Percentiles rank a stretch among this genome's conserved stretches.
Evolutionary conservation across 1,140 invertebrate species (phyloP).

Genomic region (Scaptomyza montana): DNA sequence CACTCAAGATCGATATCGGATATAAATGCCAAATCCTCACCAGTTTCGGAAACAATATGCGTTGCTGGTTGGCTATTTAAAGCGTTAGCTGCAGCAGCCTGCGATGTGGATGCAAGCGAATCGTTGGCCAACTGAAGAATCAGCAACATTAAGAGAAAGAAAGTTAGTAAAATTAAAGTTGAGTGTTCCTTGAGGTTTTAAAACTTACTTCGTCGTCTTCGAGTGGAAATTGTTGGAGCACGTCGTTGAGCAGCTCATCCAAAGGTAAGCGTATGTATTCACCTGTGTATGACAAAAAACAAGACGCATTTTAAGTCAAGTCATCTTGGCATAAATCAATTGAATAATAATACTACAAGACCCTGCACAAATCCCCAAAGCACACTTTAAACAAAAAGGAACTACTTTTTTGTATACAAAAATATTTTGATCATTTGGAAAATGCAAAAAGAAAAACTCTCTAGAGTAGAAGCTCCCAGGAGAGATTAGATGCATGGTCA

Average conservation of each 20-base stretch:
- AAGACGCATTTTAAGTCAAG: constrained; percentile 30
- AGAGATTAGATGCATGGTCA: not conserved
- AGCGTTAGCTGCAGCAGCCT: constrained; percentile 72
- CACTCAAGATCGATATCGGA: constrained; percentile 9
- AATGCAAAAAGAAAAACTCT: constrained; percentile 26
- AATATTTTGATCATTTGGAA: constrained; percentile 62
- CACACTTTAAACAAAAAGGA: not conserved
- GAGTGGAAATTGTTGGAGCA: constrained; percentile 74
- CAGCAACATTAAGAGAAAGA: not conserved
- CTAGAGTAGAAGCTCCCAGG: constrained; percentile 50
- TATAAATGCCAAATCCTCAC: constrained; percentile 47
- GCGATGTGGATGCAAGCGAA: constrained; percentile 75
- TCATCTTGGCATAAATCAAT: constrained; percentile 24
- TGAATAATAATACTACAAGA: constrained; percentile 3
- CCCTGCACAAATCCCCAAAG: not conserved
- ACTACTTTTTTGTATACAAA: constrained; percentile 34
- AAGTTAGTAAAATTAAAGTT: constrained; percentile 2
- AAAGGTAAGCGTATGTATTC: constrained; percentile 82
- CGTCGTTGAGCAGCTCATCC: constrained; percentile 82
- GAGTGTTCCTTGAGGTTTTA: not conserved
- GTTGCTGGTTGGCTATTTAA: constrained; percentile 45
- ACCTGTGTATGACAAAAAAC: constrained; percentile 56
- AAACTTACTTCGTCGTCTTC: constrained; percentile 72
- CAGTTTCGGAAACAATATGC: constrained; percentile 59
- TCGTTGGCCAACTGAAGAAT: constrained; percentile 54